Percentiles rank a stretch among this genome's conserved stretches.
phyloP scores from a whole-genome alignment of 2,888 invertebrate genomes.

The Dryobotodes eremita region DNA sequence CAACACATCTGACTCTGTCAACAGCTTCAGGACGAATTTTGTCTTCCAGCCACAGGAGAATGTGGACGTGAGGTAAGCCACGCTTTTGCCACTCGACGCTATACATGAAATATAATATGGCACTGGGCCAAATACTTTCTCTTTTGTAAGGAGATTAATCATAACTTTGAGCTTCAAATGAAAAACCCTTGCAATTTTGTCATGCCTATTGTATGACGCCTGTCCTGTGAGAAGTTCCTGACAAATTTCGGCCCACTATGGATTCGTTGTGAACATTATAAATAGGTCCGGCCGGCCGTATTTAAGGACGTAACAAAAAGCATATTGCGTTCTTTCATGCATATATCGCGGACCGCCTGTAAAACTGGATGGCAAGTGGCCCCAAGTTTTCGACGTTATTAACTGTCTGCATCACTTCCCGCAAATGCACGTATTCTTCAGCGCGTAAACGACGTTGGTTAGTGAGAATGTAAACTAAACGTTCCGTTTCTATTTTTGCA shows the following conservation, averaged over 20 bases:
- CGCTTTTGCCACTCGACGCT: conserved; percentile 8
- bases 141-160: not conserved
- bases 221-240: not conserved
- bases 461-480: no score
- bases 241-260: not conserved
- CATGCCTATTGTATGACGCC: not conserved
- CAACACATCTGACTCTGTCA: not conserved
- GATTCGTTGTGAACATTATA: not conserved
- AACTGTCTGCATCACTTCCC: no score
- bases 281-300: no score
- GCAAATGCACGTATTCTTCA: no score
- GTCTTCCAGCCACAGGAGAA: not conserved
- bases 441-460: no score
- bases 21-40: not conserved
- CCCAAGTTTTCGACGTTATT: no score
- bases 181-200: not conserved
- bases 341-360: no score
- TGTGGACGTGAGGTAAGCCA: not conserved
- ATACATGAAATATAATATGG: not conserved
- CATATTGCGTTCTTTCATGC: not conserved
- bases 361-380: no score
- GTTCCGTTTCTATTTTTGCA: no score
- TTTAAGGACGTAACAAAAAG: no score
- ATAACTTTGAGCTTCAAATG: not conserved
- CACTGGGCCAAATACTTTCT: not conserved